Base-by-base conservation (phyloP, 2,113 vertebrate genomes). In the Fregata magnificens region DNA sequence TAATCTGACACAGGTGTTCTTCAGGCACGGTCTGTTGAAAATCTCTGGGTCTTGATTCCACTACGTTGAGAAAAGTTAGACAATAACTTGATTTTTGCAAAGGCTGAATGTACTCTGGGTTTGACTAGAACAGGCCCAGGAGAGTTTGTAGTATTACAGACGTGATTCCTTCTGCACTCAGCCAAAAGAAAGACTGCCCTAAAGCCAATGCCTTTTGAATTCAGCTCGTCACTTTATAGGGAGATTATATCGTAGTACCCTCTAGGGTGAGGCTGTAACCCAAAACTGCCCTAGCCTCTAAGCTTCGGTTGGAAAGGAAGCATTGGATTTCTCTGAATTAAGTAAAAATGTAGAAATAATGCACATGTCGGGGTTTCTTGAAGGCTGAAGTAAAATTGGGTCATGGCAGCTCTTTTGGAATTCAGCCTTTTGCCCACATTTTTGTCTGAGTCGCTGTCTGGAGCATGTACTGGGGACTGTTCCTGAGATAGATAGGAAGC, bases 311-410 rank as follows among this genome's bases (percentile, higher is more conserved):
- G 50, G 29, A 71, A 62, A 65, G 8, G 13, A 61, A 71, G 9
- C 8, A 20, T 9, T 88, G 42, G n/a, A 40, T 94, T 93, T 93
- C 38, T 78, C 22, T 2, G 9, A 55, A 66, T 78, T 32, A 61
- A 78, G 10, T 70, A 0, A 78, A 83, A 92, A 45, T 13, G 8
- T 50, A 86, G 38, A 91, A 84, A 31, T 74, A 55, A 66, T 16
- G 24, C 13, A 28, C 11, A 38, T 0, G 0, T 0, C 36, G 3
- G 18, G 10, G 8, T 38, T 63, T 93, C 34, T n/a, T 50, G 55
- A 94, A 84, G 13, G 36, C 2, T 87, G 20, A 79, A 52, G 36
- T 71, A 44, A 82, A 91, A 42, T 8, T 78, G 10, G 20, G 26
- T 89, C 61, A 34, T 24, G 42, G n/a, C 34, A 70, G 17, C 32